Conservation (phyloP, 2,888 invertebrate genomes). For the Melinaea menophilus region DNA sequence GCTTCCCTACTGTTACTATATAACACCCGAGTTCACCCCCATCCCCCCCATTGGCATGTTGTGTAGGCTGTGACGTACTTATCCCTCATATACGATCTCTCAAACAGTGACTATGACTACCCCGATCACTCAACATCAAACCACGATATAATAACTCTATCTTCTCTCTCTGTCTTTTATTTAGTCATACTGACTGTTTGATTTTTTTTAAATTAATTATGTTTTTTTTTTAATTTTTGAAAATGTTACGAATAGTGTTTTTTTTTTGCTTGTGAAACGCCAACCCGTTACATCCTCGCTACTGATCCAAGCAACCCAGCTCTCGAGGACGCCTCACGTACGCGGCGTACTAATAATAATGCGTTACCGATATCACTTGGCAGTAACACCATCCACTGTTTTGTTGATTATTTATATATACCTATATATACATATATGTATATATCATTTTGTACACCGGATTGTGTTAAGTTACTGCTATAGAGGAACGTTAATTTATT, state of each 20-base stretch:
- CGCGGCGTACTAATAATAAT: slow-evolving; percentile 55
- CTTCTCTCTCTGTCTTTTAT: slow-evolving; percentile 70
- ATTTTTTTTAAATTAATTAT: slow-evolving; percentile 54
- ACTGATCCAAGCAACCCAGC: slow-evolving; percentile 63
- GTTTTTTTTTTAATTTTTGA: slow-evolving; percentile 46
- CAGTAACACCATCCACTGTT: slow-evolving; percentile 56
- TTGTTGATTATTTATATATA: slow-evolving; percentile 43
- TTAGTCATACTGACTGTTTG: slow-evolving; percentile 79
- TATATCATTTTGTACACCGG: slow-evolving; percentile 52
- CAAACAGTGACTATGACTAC: slow-evolving; percentile 76
- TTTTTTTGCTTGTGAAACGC: slow-evolving; percentile 73
- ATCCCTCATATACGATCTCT: slow-evolving; percentile 63
- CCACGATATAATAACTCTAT: slow-evolving; percentile 70
- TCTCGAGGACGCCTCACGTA: slow-evolving; percentile 47
- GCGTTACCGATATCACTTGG: slow-evolving; percentile 56
- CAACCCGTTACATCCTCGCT: slow-evolving; percentile 71
- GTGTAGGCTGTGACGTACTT: slow-evolving; percentile 74
- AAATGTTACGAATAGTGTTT: slow-evolving; percentile 64
- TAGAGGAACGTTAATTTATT: slow-evolving; percentile 56
- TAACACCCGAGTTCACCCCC: slow-evolving; percentile 57
- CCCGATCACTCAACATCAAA: slow-evolving; percentile 52
- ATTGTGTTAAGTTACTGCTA: slow-evolving; percentile 69
- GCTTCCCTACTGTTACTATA: slow-evolving; percentile 55
- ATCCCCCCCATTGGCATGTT: slow-evolving; percentile 67
- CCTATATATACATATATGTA: slow-evolving; percentile 9